Conservation (phyloP, 2,888 invertebrate species). For the Mythimna vitellina region DNA sequence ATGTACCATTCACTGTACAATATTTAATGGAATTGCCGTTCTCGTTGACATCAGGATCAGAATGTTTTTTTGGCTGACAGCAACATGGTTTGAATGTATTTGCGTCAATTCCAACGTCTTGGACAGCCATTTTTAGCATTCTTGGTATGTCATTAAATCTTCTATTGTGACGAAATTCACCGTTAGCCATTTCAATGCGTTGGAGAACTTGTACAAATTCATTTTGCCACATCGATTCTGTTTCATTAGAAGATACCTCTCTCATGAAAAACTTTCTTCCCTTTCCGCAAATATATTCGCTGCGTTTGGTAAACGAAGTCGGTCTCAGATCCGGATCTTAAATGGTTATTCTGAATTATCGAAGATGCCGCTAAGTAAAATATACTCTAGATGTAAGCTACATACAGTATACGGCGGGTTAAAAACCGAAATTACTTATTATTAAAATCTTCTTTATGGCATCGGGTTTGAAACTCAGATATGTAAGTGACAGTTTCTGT, state of each 20-base stretch:
- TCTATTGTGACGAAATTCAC: conserved; percentile 12
- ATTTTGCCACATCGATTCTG: conserved; percentile 17
- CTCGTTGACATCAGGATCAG: background rate
- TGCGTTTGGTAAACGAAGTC: background rate
- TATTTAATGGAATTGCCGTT: background rate
- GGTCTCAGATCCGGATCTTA: conserved; percentile 27
- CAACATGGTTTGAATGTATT: conserved; percentile 5
- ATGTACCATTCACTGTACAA: background rate
- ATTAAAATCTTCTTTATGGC: too few relatives aligned
- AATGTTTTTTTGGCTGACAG: background rate
- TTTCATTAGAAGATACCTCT: conserved; percentile 24
- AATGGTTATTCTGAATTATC: conserved; percentile 19
- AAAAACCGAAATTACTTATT: background rate
- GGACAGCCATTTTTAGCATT: background rate
- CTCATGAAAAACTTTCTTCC: conserved; percentile 39
- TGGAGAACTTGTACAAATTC: conserved; percentile 7
- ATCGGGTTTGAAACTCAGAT: background rate
- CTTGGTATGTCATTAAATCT: background rate
- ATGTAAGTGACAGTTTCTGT: too few relatives aligned
- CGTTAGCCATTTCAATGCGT: background rate
- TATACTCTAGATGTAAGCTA: background rate
- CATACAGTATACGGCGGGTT: conserved; percentile 3
- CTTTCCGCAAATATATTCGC: conserved; percentile 15
- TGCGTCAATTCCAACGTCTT: conserved; percentile 8
- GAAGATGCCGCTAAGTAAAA: background rate